phyloP scores from a whole-genome alignment of 92 coral and sea anemone genomes.

The Phenganax stokvisi region DNA sequence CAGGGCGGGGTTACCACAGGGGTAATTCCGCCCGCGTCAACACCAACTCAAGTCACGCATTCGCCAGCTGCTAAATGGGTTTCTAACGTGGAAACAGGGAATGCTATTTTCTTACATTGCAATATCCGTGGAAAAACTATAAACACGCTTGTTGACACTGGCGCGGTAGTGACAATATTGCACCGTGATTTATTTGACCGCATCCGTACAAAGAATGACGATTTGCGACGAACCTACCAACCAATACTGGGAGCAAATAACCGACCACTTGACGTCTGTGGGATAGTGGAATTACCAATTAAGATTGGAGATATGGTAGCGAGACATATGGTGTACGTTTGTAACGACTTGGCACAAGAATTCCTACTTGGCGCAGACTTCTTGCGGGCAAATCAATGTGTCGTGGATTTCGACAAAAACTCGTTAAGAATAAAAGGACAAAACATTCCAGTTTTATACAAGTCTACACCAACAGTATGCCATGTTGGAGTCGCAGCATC shows the following conservation, averaged over 20 bases:
- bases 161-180: too few relatives aligned
- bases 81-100: conserved; percentile 7
- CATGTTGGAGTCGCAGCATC: conserved; percentile 37
- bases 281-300: conserved; percentile 20
- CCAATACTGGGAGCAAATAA: conserved; percentile 39
- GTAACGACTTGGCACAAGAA: conserved; percentile 35
- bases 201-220: too few relatives aligned
- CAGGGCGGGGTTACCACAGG: conserved; percentile 10
- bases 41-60: background rate
- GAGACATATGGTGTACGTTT: conserved; percentile 9
- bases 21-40: conserved; percentile 10
- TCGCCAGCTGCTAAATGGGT: background rate
- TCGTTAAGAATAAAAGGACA: conserved; percentile 2
- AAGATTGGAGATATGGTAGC: conserved; percentile 5
- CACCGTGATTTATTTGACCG: too few relatives aligned
- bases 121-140: too few relatives aligned
- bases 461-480: conserved; percentile 19
- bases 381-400: background rate
- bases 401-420: too few relatives aligned
- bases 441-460: background rate
- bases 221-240: background rate
- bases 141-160: too few relatives aligned
- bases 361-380: conserved; percentile 35
- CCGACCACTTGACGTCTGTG: conserved; percentile 26
- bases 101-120: background rate